Conservation (phyloP, 1,140 invertebrate species). For the Carcinoscorpius rotundicauda region DNA sequence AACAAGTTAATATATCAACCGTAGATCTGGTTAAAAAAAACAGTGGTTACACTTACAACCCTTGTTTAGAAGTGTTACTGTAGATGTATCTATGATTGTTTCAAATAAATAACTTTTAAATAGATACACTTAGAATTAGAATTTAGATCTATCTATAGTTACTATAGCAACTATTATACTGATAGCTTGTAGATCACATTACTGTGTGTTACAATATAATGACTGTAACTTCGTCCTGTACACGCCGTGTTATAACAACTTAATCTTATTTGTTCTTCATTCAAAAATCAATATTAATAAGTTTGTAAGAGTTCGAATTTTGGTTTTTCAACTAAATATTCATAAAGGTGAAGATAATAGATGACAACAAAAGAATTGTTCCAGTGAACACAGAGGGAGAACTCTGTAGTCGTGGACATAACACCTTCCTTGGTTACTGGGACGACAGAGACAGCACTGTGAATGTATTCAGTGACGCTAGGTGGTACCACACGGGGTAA, state of each 20-base stretch:
- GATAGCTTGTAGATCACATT: no score
- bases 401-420: constrained; percentile 66
- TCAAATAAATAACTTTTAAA: no score
- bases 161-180: no score
- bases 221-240: background rate
- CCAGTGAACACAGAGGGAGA: constrained; percentile 67
- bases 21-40: no score
- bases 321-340: background rate
- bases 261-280: background rate
- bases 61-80: no score
- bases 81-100: no score
- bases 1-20: no score
- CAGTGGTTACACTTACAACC: no score
- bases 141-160: no score
- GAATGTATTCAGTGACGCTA: constrained; percentile 50
- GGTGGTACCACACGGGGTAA: constrained; percentile 87
- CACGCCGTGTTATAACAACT: background rate
- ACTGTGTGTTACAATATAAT: no score
- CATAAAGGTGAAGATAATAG: constrained; percentile 50
- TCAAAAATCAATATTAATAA: background rate
- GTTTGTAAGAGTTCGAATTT: background rate
- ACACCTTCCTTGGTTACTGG: constrained; percentile 73
- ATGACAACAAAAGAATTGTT: constrained; percentile 53
- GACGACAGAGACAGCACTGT: constrained; percentile 65
- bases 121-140: no score